Evolutionary conservation across 1,140 invertebrate species (phyloP).

Genomic region (Aplysia californica): DNA sequence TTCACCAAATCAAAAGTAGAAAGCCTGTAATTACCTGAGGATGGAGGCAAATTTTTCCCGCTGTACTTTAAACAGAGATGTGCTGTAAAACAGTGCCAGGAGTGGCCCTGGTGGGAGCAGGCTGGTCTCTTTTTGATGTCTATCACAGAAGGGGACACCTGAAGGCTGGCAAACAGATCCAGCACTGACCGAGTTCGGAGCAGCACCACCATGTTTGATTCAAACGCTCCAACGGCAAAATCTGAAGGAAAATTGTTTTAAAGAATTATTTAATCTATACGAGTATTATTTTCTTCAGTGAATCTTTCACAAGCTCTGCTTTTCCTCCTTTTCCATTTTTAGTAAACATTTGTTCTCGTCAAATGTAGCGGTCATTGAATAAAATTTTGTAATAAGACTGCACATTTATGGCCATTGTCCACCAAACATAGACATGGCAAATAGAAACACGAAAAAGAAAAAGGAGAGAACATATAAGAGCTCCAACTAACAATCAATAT

Average conservation of each 20-base stretch:
- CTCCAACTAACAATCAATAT: neutral
- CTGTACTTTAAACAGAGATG: slow-evolving; percentile 29
- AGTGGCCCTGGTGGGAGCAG: slow-evolving; percentile 27
- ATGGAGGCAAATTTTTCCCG: slow-evolving; percentile 31
- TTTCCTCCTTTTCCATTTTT: too few relatives aligned
- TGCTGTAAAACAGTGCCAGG: slow-evolving; percentile 28
- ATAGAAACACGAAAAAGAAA: neutral
- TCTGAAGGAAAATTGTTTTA: slow-evolving; percentile 25
- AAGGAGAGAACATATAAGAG: neutral
- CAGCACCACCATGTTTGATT: slow-evolving; percentile 37
- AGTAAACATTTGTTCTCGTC: too few relatives aligned
- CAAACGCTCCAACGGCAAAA: slow-evolving; percentile 38
- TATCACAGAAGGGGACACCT: slow-evolving; percentile 22
- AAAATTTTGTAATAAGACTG: too few relatives aligned
- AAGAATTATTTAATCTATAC: neutral
- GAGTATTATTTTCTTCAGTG: neutral
- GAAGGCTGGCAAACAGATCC: slow-evolving; percentile 24
- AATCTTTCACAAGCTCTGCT: neutral
- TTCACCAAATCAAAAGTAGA: neutral
- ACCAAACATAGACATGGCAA: too few relatives aligned
- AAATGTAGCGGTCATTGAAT: too few relatives aligned
- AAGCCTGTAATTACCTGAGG: slow-evolving; percentile 25
- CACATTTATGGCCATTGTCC: too few relatives aligned
- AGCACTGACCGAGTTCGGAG: slow-evolving; percentile 36
- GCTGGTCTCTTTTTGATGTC: slow-evolving; percentile 11